Base-by-base conservation (phyloP, 2,888 invertebrate genomes). In the Pharmacophagus antenor region DNA sequence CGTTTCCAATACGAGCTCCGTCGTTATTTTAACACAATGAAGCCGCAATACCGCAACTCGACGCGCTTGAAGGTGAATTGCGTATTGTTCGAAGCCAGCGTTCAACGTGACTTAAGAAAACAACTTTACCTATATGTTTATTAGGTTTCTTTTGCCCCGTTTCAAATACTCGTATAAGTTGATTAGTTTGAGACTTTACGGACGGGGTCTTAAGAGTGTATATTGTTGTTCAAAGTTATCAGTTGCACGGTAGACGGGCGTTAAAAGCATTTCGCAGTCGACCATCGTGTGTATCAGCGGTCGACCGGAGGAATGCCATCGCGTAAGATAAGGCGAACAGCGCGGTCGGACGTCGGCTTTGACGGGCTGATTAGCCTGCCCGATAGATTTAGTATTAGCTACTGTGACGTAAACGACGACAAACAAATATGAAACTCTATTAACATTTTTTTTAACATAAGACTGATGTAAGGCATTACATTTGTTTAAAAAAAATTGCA, bases 221-320 rank as follows among this genome's bases (percentile, higher is more conserved):
- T 56, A 51, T 56, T 56, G 56, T 61, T 61, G 72, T 68, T 52
- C 63, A 65, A 77, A 77, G 76, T 56, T 62, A 51, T 67, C 68
- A 60, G 65, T 67, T 62, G 42, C 31, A 42, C 57, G 27, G 74
- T 79, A 82, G 81, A 83, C 81, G 85, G 84, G 82, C 83, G 82
- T 83, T 89, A 88, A 88, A 88, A 89, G 89, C 89, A 85, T 88
- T 89, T 89, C 85, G 87, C 88, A 88, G 89, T 88, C 84, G 84
- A 78, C 81, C 80, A 84, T 83, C 85, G 86, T 88, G 85, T 86
- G 87, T 89, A 88, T 88, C 88, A 84, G 80, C 79, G 79, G 79
- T 72, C 82, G 81, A 77, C 84, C 85, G 77, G 68, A 79, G 87
- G 89, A 89, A 90, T 90, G 88, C 86, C 86, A 86, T 88, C 87